These are phyloP conservation scores for Otus scops DNA, from an alignment of 2,797 vertebrate genomes.

Conservation along the genomic window DNA sequence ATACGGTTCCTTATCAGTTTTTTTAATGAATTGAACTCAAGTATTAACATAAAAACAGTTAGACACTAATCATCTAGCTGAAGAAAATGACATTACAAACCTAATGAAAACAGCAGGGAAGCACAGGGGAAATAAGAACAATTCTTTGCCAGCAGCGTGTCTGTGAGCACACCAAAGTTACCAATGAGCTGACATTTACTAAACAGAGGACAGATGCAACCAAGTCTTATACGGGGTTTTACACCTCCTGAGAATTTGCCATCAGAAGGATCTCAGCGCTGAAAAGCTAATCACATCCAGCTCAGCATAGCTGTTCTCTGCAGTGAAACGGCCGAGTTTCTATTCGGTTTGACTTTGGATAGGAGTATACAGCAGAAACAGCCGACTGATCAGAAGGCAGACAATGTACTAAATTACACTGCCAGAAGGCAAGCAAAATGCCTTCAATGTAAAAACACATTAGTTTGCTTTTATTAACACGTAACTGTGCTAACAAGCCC, in stretches of 20 bases:
- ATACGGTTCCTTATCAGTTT: constrained; percentile 23
- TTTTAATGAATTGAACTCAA: constrained; percentile 47
- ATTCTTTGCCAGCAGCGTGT: background rate
- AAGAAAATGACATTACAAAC: constrained; percentile 35
- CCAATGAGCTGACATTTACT: background rate
- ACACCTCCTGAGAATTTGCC: background rate
- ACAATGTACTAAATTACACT: background rate
- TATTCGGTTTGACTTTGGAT: background rate
- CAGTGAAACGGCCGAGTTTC: background rate
- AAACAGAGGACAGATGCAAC: background rate
- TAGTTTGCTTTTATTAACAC: background rate
- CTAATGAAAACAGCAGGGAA: constrained; percentile 53
- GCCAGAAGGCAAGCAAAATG: background rate
- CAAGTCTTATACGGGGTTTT: background rate
- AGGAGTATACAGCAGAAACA: background rate
- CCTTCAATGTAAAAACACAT: background rate
- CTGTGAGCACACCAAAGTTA: background rate
- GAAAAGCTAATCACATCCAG: background rate
- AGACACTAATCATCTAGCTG: constrained; percentile 51
- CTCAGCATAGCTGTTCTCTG: background rate
- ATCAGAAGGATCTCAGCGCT: background rate
- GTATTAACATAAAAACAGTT: constrained; percentile 57
- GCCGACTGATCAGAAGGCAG: background rate
- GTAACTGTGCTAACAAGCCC: background rate
- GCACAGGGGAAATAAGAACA: constrained; percentile 16